Evolutionary conservation across 2,888 invertebrate genomes (phyloP), one percentile per base, ranked within the genome.

Genomic region (Cryptophagus acutangulus): DNA sequence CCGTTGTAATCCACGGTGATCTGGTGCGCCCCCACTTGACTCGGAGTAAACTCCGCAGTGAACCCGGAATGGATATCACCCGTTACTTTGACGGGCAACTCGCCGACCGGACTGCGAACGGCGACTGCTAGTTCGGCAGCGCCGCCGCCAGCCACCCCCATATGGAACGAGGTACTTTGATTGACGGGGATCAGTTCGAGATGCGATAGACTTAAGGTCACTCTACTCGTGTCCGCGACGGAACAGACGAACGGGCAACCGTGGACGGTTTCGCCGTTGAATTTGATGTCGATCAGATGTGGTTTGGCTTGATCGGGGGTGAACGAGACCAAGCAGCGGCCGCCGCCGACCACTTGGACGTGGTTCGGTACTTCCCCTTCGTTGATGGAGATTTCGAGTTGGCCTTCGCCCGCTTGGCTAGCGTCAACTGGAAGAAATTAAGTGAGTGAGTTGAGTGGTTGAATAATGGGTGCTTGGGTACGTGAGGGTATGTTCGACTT

Each of bases 301-400:
- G 91, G 84, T 55, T 90, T 90, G 2, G 91, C 82, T 52, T 84
- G 79, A 69, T 93, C 92, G 26, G 95, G 95, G 13, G 92, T 90
- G 74, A 95, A 95, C 48, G 89, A 91, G 18, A 95, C 94, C 33
- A 93, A 77, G 63, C 94, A 95, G 50, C 91, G 81, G 35, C 95
- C 96, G 33, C 94, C 93, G 17, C 94, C 94, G 10, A 96, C 89
- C 38, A 95, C 94, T 74, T 87, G 87, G 15, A 97, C 96, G 70
- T 95, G 94, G 75, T 99, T 99, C 33, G 97, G 96, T 46, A 99
- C 93, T 76, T 95, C 92, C 53, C 97, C 97, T 73, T 95, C 94
- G 70, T 99, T 97, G 66, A 99, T 95, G 59, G 95, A 95, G 64
- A 99, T 99, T 78, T 99, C 97, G 61, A 99, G 76, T 73, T 97